Evolutionary conservation across 2,113 vertebrate species (phyloP), one percentile per base, ranked within the genome.

Genomic region (Xerus inauris): DNA sequence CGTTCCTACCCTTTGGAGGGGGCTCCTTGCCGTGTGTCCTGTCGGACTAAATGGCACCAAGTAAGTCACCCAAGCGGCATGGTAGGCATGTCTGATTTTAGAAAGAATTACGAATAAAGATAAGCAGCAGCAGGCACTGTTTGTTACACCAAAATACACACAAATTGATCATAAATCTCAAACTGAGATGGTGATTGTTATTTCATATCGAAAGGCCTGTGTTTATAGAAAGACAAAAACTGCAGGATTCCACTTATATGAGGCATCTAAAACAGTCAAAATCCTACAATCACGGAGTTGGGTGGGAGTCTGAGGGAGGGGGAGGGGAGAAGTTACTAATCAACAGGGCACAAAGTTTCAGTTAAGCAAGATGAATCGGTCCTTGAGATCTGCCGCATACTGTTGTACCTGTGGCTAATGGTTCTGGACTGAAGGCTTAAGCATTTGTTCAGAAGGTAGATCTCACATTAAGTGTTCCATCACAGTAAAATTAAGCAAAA

Each of bases 121-220:
- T 64, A 19, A n/a, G 13, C 24, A 65, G 45, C 45, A 65, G 57
- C 76, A 82, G 40, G 71, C 32, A 12, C 40, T 69, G 51, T 35
- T 76, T 76, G 8, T 83, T 67, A 59, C 45, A 45, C 62, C 69
- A 20, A 94, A 88, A 83, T 64, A 94, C 28, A 77, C 13, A 47
- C 26, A 54, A 40, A 57, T 54, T 19, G 71, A 89, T 75, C 38
- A 8, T 51, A 77, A 87, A 73, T 75, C 28, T 67, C 65, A 57
- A 93, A 79, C 0, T 11, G 65, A 93, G 97, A 89, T 97, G 96
- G 86, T 95, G 94, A 96, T 97, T 97, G 88, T 98, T 86, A 59
- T 97, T 96, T 94, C 94, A 95, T 28, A 22, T 87, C 94, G 62
- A 96, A 92, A 75, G n/a, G 67, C 89, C 65, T 81, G 12, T 90